Evolutionary conservation across 2,888 invertebrate species (phyloP), one percentile per base, ranked within the genome.

Genomic region (Salpingus planirostris): DNA sequence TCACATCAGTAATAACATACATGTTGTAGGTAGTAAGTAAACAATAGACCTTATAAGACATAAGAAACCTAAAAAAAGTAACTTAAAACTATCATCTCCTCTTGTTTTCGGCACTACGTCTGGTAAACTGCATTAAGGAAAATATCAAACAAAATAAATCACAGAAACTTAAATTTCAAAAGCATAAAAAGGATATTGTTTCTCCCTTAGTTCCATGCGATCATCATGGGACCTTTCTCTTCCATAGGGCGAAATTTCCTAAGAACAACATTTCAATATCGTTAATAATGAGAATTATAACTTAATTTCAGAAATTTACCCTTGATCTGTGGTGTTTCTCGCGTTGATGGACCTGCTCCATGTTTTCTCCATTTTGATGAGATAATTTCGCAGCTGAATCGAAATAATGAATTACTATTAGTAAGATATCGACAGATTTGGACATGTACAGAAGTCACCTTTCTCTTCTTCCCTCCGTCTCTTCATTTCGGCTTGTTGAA

Each of bases 201-300:
- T 86, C 47, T 87, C 86, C 59, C 82, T 68, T 42, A 73, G 68
- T 59, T 81, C 81, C 46, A 75, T 72, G 43, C 78, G 70, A 45
- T 87, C 87, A 49, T 87, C 87, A 49, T 86, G 81, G 24, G 85
- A 83, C 47, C 85, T 74, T 46, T 76, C 76, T 55, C 75, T 68
- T 27, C 66, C 55, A 55, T 83, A 83, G 3, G 86, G 85, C 25
- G 86, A 85, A 57, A 86, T 82, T 57, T 87, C 86, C 86, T 87
- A 68, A 44, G 68, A 69, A 59, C 50, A 53, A n/a, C n/a, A n/a
- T n/a, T n/a, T n/a, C n/a, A n/a, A n/a, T n/a, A n/a, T n/a, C n/a
- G n/a, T n/a, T n/a, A 24, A 15, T 25, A 31, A 25, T 12, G 18
- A 35, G 6, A 40, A 15, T 15, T 24, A 21, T 13, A 26, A 25